Conservation (phyloP, 2,888 invertebrate species). For the Lochmaea crataegi region DNA sequence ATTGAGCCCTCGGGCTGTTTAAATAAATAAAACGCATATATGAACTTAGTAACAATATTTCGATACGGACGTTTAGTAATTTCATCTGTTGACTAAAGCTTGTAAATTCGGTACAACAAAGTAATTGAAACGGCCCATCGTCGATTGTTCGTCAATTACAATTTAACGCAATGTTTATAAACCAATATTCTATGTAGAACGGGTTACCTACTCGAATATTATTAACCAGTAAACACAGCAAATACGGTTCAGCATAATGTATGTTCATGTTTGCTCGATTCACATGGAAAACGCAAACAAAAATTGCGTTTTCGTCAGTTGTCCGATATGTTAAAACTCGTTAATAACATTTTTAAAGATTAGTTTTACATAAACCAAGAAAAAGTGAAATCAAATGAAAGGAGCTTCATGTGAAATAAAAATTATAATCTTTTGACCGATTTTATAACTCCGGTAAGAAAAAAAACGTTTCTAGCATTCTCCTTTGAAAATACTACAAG, state of each 20-base stretch:
- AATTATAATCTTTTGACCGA: no score
- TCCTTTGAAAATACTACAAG: no score
- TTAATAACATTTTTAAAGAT: no score
- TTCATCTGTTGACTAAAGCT: background rate
- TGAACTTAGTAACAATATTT: background rate
- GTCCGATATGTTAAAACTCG: no score
- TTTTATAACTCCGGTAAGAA: no score
- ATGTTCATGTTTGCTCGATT: background rate
- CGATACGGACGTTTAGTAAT: background rate
- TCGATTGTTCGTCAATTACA: background rate
- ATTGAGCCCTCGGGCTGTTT: background rate
- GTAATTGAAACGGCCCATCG: background rate
- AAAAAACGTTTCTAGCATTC: no score
- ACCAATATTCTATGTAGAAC: background rate
- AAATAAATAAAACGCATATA: background rate
- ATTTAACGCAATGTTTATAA: slow-evolving; percentile 6
- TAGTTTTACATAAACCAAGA: no score
- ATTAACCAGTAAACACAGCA: background rate
- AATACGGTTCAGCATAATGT: background rate
- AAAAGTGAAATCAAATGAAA: no score
- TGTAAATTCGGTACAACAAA: background rate
- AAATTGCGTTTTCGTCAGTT: background rate
- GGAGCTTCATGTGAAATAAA: no score
- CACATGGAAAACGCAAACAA: background rate
- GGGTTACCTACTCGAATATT: slow-evolving; percentile 1